Evolutionary conservation across 2,888 invertebrate genomes (phyloP).

Genomic region (Lasioglossum calceatum): DNA sequence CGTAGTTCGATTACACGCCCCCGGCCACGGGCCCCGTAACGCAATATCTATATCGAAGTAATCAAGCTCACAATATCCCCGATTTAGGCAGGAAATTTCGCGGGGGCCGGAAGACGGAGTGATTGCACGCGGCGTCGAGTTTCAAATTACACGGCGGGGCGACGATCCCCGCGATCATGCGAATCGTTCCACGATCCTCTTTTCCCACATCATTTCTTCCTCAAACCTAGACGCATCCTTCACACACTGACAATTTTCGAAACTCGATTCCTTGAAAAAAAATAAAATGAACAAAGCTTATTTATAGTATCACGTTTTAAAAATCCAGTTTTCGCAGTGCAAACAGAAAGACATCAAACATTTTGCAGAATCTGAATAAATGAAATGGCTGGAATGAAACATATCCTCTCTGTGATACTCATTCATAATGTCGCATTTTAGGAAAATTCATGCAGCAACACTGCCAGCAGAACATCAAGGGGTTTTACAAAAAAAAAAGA

Average conservation of each 20-base stretch:
- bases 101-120: constrained; percentile 25
- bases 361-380: no score
- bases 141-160: constrained; percentile 21
- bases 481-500: no score
- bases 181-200: neutral
- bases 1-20: constrained; percentile 66
- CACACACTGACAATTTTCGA: neutral
- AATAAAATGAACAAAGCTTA: no score
- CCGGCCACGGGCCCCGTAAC: constrained; percentile 60
- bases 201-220: neutral
- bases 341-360: no score
- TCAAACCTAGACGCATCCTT: neutral
- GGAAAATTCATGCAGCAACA: no score
- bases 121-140: constrained; percentile 25
- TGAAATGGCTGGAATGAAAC: no score
- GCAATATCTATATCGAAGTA: constrained; percentile 69
- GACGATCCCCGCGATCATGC: neutral
- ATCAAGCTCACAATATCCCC: constrained; percentile 66
- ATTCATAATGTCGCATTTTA: no score
- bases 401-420: no score
- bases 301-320: neutral
- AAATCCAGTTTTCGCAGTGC: neutral
- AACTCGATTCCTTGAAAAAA: no score
- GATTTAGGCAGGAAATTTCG: constrained; percentile 67
- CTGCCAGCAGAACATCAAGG: no score